phyloP scores from a whole-genome alignment of 2,888 invertebrate genomes.

The Oligia fasciuncula region DNA sequence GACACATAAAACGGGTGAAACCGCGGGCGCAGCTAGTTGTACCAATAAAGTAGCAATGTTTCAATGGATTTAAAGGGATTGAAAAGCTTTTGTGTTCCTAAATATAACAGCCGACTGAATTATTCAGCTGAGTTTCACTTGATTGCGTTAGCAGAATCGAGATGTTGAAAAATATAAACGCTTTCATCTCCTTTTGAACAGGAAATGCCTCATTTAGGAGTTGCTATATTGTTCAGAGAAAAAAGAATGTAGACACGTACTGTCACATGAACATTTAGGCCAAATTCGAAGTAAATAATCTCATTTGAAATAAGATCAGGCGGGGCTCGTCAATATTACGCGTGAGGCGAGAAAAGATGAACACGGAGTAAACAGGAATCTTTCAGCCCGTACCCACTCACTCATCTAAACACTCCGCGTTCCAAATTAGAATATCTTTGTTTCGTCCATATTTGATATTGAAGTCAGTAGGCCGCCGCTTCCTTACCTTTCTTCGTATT shows the following conservation, averaged over 20 bases:
- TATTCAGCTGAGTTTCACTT: constrained; percentile 32
- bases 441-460: constrained; percentile 70
- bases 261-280: constrained; percentile 50
- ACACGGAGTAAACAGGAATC: constrained; percentile 44
- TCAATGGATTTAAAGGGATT: not conserved
- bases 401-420: constrained; percentile 58
- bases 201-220: constrained; percentile 80
- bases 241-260: constrained; percentile 43
- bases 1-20: too few species aligned
- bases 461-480: constrained; percentile 71
- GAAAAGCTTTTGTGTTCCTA: constrained; percentile 5
- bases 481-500: constrained; percentile 65
- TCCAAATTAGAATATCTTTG: constrained; percentile 75
- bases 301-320: constrained; percentile 43
- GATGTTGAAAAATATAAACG: constrained; percentile 75
- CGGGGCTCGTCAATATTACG: constrained; percentile 27
- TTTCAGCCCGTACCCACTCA: constrained; percentile 28
- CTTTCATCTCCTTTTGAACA: constrained; percentile 79
- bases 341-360: constrained; percentile 23
- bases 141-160: constrained; percentile 52
- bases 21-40: too few species aligned
- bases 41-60: constrained; percentile 18
- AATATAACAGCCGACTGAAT: constrained; percentile 13
- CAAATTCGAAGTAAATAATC: constrained; percentile 36
- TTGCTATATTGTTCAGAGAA: constrained; percentile 64